Evolutionary conservation across 2,113 vertebrate species (phyloP), one percentile per base, ranked within the genome.

Genomic region (Taxidea taxus): DNA sequence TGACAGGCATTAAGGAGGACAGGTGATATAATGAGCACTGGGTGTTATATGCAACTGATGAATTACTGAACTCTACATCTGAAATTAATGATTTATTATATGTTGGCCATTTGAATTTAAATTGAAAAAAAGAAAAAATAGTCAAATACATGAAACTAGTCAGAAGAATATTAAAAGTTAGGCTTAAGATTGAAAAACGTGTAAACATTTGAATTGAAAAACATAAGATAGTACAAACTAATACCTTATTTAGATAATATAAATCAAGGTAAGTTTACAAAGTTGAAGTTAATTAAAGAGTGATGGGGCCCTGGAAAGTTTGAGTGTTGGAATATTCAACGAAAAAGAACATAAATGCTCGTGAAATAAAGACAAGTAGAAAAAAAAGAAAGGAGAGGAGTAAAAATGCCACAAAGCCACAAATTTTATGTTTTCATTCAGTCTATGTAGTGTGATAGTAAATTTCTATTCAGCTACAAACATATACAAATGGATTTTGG

Each of bases 251-350:
- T 97, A 89, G 0, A 80, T 91, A 97, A 83, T 92, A 39, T 27
- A 87, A 25, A 66, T 96, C 77, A 54, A 51, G 7, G 6, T 84
- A 95, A 81, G 86, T 97, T 77, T 85, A 89, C 27, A 78, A 80
- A 97, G 95, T 51, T 58, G 25, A 77, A 97, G 54, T 87, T 83
- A 90, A 54, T 68, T 68, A 88, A 95, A 93, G 81, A 93, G 7
- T 16, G 97, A 4, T 95, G 14, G 56, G 8, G 6, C 16, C n/a
- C 92, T 90, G 75, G 90, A 92, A 31, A 39, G 25, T 81, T 27
- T 93, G 44, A 92, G 92, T 86, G 49, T 95, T 47, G 87, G 21
- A 2, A 58, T 94, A 90, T 25, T 91, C 2, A 95, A n/a, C 42
- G 95, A 66, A 84, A 49, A 60, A 21, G 3, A 93, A 88, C 34